Evolutionary conservation across 2,113 vertebrate genomes (phyloP).

Genomic region (Triplophysa siluroides): DNA sequence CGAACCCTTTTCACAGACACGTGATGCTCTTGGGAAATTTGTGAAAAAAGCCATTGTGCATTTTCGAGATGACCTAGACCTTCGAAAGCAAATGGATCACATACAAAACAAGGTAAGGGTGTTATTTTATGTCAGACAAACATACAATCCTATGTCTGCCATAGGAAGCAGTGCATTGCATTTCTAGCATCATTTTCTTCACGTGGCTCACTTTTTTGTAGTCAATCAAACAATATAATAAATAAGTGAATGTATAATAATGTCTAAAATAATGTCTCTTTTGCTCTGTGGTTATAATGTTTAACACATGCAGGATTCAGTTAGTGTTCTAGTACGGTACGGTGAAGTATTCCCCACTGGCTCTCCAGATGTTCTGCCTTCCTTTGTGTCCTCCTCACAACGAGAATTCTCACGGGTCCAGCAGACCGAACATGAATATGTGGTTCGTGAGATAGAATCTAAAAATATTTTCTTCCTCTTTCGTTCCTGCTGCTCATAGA

Average conservation of each 20-base stretch:
- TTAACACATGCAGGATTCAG: not conserved
- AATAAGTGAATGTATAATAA: no score
- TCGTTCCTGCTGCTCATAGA: slow-evolving; percentile 38
- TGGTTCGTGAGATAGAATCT: slow-evolving; percentile 24
- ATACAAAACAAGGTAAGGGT: slow-evolving; percentile 76
- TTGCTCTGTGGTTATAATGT: not conserved
- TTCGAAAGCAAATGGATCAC: slow-evolving; percentile 80
- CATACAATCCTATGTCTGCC: not conserved
- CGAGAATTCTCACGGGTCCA: slow-evolving; percentile 46
- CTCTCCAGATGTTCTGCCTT: not conserved
- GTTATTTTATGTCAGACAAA: not conserved
- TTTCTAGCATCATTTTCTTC: not conserved
- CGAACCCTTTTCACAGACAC: slow-evolving; percentile 57
- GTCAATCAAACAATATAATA: no score
- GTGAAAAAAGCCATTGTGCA: slow-evolving; percentile 78
- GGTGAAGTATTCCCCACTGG: slow-evolving; percentile 1
- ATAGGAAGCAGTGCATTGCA: slow-evolving; percentile 7
- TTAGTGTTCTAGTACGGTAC: not conserved
- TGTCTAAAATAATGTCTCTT: no score
- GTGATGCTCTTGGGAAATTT: slow-evolving; percentile 70
- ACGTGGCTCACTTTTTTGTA: not conserved
- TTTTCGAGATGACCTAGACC: slow-evolving; percentile 78
- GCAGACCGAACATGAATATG: slow-evolving; percentile 55
- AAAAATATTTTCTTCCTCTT: slow-evolving; percentile 53
- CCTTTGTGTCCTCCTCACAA: slow-evolving; percentile 44